These are phyloP conservation scores for Latheticus oryzae DNA, from an alignment of 2,888 invertebrate species.

Conservation along the genomic window DNA sequence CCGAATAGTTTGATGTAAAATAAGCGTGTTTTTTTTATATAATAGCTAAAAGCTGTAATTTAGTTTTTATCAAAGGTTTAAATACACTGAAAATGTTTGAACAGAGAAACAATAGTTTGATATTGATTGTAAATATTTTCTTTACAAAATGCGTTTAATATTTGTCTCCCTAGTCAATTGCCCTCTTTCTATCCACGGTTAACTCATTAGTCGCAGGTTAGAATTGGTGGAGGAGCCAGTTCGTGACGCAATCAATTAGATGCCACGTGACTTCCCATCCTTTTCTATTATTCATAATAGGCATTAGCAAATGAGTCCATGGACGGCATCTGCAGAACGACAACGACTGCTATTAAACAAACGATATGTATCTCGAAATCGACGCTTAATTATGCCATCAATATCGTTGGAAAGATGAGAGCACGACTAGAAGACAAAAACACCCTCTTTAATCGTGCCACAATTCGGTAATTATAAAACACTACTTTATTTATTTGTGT, in stretches of 20 bases:
- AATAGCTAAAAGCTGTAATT: too few species aligned
- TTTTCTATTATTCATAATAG: constrained; percentile 54
- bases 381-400: constrained; percentile 33
- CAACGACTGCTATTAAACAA: constrained; percentile 33
- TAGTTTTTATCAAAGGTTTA: too few species aligned
- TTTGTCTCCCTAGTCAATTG: too few species aligned
- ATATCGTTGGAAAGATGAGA: constrained; percentile 10
- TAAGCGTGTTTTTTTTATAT: too few species aligned
- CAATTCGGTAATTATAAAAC: too few species aligned
- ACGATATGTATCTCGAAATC: constrained; percentile 28
- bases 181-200: too few species aligned
- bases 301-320: constrained; percentile 56
- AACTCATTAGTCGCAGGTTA: constrained; percentile 24
- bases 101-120: too few species aligned
- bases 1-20: too few species aligned
- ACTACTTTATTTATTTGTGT: too few species aligned
- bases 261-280: constrained; percentile 52
- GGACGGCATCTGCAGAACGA: constrained; percentile 33
- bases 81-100: too few species aligned
- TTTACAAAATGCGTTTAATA: too few species aligned
- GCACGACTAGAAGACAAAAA: constrained; percentile 6
- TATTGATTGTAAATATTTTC: too few species aligned
- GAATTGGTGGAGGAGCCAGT: constrained; percentile 38
- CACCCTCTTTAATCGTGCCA: not conserved
- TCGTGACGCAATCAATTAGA: constrained; percentile 58